Percentiles rank a stretch among this genome's conserved stretches.
Conservation (phyloP, 2,113 vertebrate species). For the Daphoenositta chrysoptera region DNA sequence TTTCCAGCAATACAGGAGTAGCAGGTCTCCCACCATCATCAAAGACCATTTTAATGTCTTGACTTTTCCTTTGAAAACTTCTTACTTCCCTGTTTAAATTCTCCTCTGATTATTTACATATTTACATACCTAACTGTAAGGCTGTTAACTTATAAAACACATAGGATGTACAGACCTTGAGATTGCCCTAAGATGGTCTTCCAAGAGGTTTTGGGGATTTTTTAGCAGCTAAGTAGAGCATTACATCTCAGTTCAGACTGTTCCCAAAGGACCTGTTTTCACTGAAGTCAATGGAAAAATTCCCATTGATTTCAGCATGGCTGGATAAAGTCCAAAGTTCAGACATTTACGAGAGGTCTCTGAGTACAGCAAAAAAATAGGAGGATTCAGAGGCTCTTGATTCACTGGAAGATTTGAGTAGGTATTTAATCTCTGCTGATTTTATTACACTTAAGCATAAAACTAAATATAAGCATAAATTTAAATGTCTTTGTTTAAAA, state of each 20-base stretch:
- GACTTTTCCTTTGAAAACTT: neutral
- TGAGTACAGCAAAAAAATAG: neutral
- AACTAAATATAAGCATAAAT: neutral
- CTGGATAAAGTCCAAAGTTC: constrained; percentile 22
- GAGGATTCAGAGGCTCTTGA: neutral
- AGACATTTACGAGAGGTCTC: neutral
- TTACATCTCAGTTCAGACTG: neutral
- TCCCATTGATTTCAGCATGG: constrained; percentile 24
- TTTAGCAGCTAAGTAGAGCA: neutral
- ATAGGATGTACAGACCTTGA: neutral
- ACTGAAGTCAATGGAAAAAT: constrained; percentile 16
- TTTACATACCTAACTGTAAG: neutral
- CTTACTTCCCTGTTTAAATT: neutral
- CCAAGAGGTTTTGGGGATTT: neutral
- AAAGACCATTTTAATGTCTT: neutral
- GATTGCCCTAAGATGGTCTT: neutral
- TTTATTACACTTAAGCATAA: neutral
- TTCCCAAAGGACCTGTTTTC: constrained; percentile 13
- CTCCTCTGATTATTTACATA: neutral
- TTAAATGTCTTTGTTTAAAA: neutral
- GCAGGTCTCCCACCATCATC: neutral
- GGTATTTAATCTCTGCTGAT: neutral
- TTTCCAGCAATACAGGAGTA: neutral
- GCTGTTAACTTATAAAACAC: neutral
- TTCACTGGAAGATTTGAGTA: neutral